Percentiles rank a stretch among this genome's conserved stretches.
These are phyloP conservation scores for Biston stratarius DNA, from an alignment of 2,888 invertebrate genomes.

Conservation along the genomic window DNA sequence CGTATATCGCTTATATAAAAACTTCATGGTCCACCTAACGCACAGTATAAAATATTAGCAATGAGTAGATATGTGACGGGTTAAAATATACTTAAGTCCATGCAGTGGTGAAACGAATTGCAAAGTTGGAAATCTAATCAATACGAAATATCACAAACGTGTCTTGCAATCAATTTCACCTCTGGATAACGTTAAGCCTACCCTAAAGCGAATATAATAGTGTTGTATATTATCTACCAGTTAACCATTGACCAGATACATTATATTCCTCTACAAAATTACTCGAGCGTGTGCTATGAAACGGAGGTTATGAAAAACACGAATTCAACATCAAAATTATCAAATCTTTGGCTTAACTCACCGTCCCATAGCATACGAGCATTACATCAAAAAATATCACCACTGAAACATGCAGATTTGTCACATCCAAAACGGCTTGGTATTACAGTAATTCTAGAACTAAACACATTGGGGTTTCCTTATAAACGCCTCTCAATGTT, in stretches of 20 bases:
- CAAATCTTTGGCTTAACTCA: constrained; percentile 52
- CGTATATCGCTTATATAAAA: constrained; percentile 30
- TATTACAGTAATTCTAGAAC: constrained; percentile 46
- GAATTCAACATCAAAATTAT: constrained; percentile 36
- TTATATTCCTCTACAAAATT: constrained; percentile 46
- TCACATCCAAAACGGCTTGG: constrained; percentile 38
- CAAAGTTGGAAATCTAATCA: constrained; percentile 28
- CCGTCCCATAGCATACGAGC: constrained; percentile 52
- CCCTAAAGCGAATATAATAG: constrained; percentile 77
- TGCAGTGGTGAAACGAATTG: constrained; percentile 45
- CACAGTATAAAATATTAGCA: constrained; percentile 77
- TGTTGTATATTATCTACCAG: constrained; percentile 67
- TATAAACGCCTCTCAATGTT: no score
- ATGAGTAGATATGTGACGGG: constrained; percentile 83
- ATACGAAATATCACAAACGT: constrained; percentile 32
- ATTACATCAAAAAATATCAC: constrained; percentile 76
- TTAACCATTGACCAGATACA: constrained; percentile 68
- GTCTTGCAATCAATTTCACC: constrained; percentile 50
- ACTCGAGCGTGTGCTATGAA: constrained; percentile 45
- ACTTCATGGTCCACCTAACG: constrained; percentile 77
- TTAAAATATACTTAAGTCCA: constrained; percentile 43
- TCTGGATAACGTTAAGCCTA: constrained; percentile 66
- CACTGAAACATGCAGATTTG: constrained; percentile 44
- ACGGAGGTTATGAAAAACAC: constrained; percentile 38
- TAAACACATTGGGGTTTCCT: constrained; percentile 36